phyloP scores from a whole-genome alignment of 1,140 invertebrate species.

The Saccostrea cuccullata region DNA sequence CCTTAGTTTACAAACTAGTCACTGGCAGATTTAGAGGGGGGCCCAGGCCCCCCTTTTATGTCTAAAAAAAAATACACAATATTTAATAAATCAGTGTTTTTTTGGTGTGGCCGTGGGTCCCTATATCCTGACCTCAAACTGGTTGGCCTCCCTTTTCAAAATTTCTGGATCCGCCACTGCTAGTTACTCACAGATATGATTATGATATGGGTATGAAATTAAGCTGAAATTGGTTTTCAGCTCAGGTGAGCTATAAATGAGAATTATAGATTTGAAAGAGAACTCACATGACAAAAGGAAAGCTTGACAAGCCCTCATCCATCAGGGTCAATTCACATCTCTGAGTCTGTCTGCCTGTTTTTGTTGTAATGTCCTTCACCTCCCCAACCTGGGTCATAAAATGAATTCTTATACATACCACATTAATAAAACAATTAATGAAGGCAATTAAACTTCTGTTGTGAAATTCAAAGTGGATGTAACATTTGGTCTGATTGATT shows the following conservation, averaged over 20 bases:
- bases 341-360: conserved; percentile 68
- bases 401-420: not conserved
- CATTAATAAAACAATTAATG: not conserved
- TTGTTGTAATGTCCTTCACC: conserved; percentile 70
- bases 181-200: not conserved
- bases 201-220: too few species aligned
- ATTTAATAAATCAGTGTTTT: too few species aligned
- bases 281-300: conserved; percentile 71
- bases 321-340: conserved; percentile 73
- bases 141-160: too few species aligned
- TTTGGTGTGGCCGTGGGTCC: too few species aligned
- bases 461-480: not conserved
- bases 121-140: too few species aligned
- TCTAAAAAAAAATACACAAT: too few species aligned
- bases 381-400: conserved; percentile 61
- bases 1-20: not conserved
- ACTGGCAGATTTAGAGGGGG: not conserved
- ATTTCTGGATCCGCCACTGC: too few species aligned
- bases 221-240: too few species aligned
- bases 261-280: not conserved
- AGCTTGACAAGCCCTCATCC: conserved; percentile 71
- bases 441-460: not conserved
- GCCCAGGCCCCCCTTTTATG: too few species aligned
- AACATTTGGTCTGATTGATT: not conserved
- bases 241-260: not conserved